These are phyloP conservation scores for Accipiter cooperii DNA, from an alignment of 2,113 vertebrate genomes.

Conservation along the genomic window DNA sequence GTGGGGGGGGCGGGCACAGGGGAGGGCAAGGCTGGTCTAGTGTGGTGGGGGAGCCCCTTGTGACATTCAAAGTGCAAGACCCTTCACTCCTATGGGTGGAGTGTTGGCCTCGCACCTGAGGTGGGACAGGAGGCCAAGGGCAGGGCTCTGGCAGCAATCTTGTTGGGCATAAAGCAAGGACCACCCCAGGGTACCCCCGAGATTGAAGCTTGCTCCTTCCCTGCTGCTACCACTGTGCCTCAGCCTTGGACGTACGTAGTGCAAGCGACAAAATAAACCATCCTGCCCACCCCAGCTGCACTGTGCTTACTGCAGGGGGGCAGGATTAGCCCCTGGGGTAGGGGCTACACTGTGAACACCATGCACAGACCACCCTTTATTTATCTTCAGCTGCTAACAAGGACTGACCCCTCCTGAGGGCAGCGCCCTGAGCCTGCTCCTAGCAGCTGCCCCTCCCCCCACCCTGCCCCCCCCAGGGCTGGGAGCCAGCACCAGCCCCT, in stretches of 20 bases:
- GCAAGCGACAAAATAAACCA: constrained; percentile 38
- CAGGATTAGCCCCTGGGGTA: background rate
- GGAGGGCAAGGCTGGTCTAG: background rate
- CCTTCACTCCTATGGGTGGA: background rate
- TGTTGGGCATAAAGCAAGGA: background rate
- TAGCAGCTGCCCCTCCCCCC: background rate
- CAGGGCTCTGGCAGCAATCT: background rate
- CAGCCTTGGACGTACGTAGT: background rate
- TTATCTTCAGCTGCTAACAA: background rate
- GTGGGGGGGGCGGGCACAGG: background rate
- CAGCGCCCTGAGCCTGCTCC: too few species aligned
- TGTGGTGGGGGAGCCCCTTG: rapidly evolving
- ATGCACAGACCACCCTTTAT: background rate
- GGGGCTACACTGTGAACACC: background rate
- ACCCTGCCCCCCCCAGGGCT: background rate
- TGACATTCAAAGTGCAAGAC: background rate
- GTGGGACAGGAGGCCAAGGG: background rate
- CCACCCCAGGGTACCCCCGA: background rate
- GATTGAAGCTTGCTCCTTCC: background rate
- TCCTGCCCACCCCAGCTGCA: background rate
- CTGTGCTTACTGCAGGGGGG: background rate
- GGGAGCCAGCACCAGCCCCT: background rate
- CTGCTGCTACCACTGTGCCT: constrained; percentile 5
- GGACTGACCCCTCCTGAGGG: too few species aligned
- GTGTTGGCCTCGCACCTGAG: background rate